Percentiles rank a stretch among this genome's conserved stretches.
These are phyloP conservation scores for Microhierax caerulescens DNA, from an alignment of 2,797 vertebrate genomes.

Conservation along the genomic window DNA sequence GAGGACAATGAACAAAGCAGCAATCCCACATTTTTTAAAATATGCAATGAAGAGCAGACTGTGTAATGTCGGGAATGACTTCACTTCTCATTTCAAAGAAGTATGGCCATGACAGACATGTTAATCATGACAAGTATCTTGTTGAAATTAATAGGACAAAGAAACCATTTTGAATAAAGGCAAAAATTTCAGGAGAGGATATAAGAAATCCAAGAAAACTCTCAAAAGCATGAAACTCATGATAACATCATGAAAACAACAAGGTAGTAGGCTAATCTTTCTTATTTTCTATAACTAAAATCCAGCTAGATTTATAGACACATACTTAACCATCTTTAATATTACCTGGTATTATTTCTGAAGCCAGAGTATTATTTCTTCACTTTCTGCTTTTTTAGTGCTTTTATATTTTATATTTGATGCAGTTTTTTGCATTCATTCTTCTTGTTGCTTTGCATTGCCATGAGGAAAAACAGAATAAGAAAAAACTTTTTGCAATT, in stretches of 20 bases:
- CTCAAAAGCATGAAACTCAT: not conserved
- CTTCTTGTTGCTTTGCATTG: not conserved
- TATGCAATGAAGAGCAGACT: not conserved
- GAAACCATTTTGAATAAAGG: not conserved
- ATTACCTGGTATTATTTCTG: not conserved
- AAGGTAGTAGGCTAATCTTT: not conserved
- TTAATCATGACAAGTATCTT: not conserved
- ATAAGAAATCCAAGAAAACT: not conserved
- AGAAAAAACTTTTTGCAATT: not conserved
- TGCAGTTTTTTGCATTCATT: not conserved
- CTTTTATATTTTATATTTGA: not conserved
- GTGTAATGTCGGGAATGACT: not conserved
- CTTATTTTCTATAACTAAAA: not conserved
- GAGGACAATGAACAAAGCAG: not conserved
- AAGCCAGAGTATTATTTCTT: not conserved
- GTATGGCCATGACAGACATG: not conserved
- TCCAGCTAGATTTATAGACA: not conserved
- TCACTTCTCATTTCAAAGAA: not conserved
- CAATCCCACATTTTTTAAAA: not conserved
- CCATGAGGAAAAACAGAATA: not conserved
- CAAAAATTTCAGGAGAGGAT: not conserved
- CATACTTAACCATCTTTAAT: not conserved
- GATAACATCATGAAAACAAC: not conserved
- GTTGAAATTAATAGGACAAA: not conserved
- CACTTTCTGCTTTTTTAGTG: not conserved